These are phyloP conservation scores for Sesamia inferens DNA, from an alignment of 2,888 invertebrate species.

Conservation along the genomic window DNA sequence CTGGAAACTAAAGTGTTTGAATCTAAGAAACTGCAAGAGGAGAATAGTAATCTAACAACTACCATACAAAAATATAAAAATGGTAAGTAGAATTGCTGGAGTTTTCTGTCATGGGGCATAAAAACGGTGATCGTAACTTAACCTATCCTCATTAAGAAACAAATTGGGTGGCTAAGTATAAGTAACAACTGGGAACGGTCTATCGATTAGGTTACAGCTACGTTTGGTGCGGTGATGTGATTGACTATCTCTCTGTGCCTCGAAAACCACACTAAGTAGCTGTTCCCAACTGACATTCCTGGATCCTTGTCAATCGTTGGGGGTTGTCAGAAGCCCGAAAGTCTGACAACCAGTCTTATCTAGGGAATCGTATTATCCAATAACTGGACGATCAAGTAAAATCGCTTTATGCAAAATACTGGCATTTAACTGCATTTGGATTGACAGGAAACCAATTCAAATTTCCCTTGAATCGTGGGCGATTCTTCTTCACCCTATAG, in stretches of 20 bases:
- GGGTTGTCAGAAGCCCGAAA: neutral
- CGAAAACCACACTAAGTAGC: neutral
- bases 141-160: neutral
- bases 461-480: no score
- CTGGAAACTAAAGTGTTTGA: slow-evolving; percentile 56
- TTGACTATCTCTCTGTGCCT: neutral
- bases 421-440: neutral
- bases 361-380: neutral
- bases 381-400: neutral
- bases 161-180: no score
- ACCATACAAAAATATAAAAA: slow-evolving; percentile 64
- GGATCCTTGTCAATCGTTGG: no score
- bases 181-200: neutral
- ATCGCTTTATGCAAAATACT: neutral
- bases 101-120: neutral
- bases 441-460: neutral
- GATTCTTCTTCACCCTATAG: no score
- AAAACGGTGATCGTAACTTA: neutral
- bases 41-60: slow-evolving; percentile 58
- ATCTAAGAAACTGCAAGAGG: slow-evolving; percentile 59
- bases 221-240: neutral
- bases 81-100: slow-evolving; percentile 64
- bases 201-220: neutral
- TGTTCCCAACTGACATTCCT: neutral
- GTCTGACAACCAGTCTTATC: neutral